phyloP scores from a whole-genome alignment of 2,113 vertebrate genomes.

The Tor tambroides region DNA sequence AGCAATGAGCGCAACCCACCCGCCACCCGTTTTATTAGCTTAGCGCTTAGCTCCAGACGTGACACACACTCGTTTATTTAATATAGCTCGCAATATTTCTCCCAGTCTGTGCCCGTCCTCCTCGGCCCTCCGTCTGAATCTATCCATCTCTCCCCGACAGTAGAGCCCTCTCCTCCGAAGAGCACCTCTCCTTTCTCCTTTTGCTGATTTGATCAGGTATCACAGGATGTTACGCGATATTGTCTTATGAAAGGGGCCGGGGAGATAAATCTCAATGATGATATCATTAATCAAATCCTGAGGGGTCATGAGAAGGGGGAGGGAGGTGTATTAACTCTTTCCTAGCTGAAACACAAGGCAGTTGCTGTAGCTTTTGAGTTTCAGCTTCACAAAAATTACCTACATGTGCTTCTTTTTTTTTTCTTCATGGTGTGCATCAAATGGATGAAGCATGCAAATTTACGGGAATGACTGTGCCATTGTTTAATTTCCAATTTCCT shows the following conservation, averaged over 20 bases:
- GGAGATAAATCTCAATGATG: conserved; percentile 89
- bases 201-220: conserved; percentile 58
- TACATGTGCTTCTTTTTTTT: background rate
- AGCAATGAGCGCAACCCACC: conserved; percentile 68
- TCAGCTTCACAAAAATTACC: background rate
- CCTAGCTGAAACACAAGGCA: background rate
- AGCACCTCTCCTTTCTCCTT: conserved; percentile 42
- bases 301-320: conserved; percentile 60
- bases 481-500: conserved; percentile 54
- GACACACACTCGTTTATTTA: conserved; percentile 89
- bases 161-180: conserved; percentile 24
- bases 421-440: background rate
- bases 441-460: conserved; percentile 11
- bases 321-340: conserved; percentile 11
- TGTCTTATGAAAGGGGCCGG: conserved; percentile 59
- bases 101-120: conserved; percentile 57
- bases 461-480: background rate
- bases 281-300: conserved; percentile 89
- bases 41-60: conserved; percentile 80
- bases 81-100: conserved; percentile 88
- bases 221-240: conserved; percentile 54
- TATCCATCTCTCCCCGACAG: conserved; percentile 47
- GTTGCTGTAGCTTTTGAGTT: background rate
- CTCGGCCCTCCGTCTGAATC: conserved; percentile 42
- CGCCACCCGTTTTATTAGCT: conserved; percentile 79